A percentile compares a stretch with the other conserved stretches of the same genome.
Conservation (phyloP, 2,113 vertebrate genomes). For the Ginglymostoma cirratum region DNA sequence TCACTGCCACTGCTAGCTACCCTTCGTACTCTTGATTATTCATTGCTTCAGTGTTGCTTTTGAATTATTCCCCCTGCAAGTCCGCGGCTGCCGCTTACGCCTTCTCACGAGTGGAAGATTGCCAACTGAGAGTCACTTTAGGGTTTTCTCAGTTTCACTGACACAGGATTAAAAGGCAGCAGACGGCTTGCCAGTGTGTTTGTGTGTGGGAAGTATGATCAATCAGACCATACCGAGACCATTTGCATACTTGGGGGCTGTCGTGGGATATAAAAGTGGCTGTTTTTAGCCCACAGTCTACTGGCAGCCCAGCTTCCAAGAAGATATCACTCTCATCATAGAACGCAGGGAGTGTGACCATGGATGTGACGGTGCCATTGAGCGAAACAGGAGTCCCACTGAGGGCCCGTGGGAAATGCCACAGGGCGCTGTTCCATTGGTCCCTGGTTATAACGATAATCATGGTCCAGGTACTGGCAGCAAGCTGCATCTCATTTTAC, state of each 20-base stretch:
- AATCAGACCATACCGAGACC: neutral
- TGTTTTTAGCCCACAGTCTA: neutral
- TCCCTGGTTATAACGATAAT: neutral
- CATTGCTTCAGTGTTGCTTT: neutral
- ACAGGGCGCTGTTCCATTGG: neutral
- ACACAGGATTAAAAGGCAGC: neutral
- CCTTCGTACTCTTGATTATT: neutral
- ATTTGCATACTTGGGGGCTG: neutral
- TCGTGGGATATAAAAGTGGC: neutral
- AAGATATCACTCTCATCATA: neutral
- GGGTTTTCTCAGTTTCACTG: slow-evolving; percentile 4
- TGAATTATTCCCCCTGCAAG: neutral
- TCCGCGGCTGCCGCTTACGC: neutral
- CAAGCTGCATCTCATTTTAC: neutral
- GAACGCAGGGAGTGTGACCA: no score
- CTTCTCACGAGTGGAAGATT: neutral
- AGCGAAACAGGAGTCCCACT: neutral
- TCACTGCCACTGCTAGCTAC: neutral
- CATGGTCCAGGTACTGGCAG: neutral
- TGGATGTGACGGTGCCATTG: neutral
- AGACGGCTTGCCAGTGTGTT: neutral
- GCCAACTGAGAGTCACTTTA: neutral
- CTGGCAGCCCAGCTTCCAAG: neutral
- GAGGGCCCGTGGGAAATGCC: neutral
- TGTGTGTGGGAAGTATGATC: neutral